Conservation (phyloP, 2,113 vertebrate species). For the Gadus macrocephalus region DNA sequence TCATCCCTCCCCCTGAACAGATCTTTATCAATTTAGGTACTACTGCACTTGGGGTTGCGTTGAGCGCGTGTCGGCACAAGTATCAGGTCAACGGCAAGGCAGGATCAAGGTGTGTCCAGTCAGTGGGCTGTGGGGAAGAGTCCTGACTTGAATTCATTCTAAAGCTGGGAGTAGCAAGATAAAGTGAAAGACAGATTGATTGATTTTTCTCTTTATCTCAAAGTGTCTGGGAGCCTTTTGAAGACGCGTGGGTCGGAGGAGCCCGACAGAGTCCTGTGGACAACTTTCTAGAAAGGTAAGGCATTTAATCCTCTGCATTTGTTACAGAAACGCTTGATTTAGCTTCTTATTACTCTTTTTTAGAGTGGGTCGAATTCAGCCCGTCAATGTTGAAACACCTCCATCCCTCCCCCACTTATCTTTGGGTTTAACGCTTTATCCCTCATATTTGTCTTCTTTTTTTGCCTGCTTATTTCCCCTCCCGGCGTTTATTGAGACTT, state of each 20-base stretch:
- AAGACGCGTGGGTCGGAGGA: conserved; percentile 26
- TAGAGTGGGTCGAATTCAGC: no score
- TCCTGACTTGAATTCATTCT: conserved; percentile 48
- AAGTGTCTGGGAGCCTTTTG: conserved; percentile 60
- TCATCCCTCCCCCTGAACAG: conserved; percentile 63
- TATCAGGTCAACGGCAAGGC: conserved; percentile 49
- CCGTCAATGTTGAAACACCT: no score
- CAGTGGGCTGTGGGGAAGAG: conserved; percentile 33
- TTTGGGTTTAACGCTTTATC: no score
- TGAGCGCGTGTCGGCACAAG: conserved; percentile 47
- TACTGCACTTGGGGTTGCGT: conserved; percentile 53
- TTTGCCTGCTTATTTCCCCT: neutral
- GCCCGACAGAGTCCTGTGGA: conserved; percentile 25
- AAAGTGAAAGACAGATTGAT: conserved; percentile 54
- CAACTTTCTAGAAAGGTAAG: conserved; percentile 54
- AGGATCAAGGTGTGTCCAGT: conserved; percentile 56
- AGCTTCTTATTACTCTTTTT: no score
- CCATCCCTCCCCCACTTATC: no score
- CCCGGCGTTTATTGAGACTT: conserved; percentile 24
- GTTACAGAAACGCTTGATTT: no score
- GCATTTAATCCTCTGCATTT: conserved; percentile 1
- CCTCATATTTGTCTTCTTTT: no score
- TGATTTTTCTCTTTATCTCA: conserved; percentile 64
- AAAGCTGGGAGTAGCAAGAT: conserved; percentile 64
- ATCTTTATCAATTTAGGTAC: conserved; percentile 68